Evolutionary conservation across 2,888 invertebrate species (phyloP), one percentile per base, ranked within the genome.

Genomic region (Keiferia lycopersicella): DNA sequence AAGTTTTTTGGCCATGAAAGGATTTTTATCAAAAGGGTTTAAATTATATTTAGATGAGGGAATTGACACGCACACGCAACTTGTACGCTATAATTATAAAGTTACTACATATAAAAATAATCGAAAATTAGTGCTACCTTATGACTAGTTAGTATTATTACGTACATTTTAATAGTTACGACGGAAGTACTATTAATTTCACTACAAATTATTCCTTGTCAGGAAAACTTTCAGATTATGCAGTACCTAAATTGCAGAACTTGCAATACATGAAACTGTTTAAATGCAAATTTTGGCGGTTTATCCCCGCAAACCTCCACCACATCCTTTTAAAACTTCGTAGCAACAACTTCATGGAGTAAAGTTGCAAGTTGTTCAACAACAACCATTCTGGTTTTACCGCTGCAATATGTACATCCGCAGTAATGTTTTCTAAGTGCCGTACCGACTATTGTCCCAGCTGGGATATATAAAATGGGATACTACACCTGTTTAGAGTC

Each of bases 271-370:
- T 26, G 22, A 11, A 22, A 53, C 51, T 2, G 18, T 53, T 22
- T 22, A 22, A 14, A 53, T 53, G 51, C 51, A 53, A 53, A 53
- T 53, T 3, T 11, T 53, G 6, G 22, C 22, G 2, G 22, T 22
- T 12, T 4, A 53, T 20, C 41, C 45, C n/a, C n/a, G 45, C 34
- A n/a, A 20, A 18, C 20, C 18, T 22, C 14, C 20, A 14, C 18
- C 12, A 26, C 14, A 22, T 53, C 51, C 51, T 26, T 26, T 14
- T 53, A 53, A 53, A 53, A 53, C 51, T 53, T 20, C 26, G 14
- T 12, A 26, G 22, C 51, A 53, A 22, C 22, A 22, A 53, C 20
- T 53, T 53, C 22, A 50, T n/a, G n/a, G 22, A 18, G 18, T 53
- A 10, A 34, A 22, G 22, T 6, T 3, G 8, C 20, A 53, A 22